Evolutionary conservation across 23 tunicate species (phyloP), one percentile per base, ranked within the genome.

Genomic region (Styela clava): DNA sequence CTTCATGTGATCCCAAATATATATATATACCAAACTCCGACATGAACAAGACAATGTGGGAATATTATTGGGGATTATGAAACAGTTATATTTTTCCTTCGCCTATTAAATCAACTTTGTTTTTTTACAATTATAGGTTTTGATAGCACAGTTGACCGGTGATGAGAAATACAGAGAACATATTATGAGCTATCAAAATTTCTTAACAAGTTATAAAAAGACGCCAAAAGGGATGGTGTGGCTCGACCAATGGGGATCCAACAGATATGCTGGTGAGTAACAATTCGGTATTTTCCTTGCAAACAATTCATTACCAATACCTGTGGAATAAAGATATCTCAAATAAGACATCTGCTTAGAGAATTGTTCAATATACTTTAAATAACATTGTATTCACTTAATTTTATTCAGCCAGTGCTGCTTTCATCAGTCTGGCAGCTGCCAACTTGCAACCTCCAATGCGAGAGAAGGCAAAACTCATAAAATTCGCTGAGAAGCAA

Each of bases 171-270:
- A 88, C 69, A 74, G 96, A 63, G 35, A 37, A 16, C 84, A 82
- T 9, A 74, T 96, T 2, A 81, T 34, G 24, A 79, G 82, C 2
- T 96, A 76, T 36, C 81, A 92, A 92, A 84, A 91, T 31, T 76
- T 62, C 35, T 36, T 91, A 62, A 74, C 82, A 64, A 83, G 68
- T 2, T 35, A 62, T 34, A 64, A 70, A 1, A 68, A 84, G 31
- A 96, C 99, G 31, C 99, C 97, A 36, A 62, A 87, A 69, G 99
- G 99, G 29, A 81, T 96, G 79, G 34, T 96, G 74, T 96, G 91
- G 90, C 70, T 88, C 7, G 73, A 86, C 34, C 83, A 81, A 36
- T 82, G 86, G 86, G 94, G 82, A 0, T 91, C 99, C 25, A 91
- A 87, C 77, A 85, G 99, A 35, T 88, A 91, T 72, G 97, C 99